Conservation (phyloP, 2,797 vertebrate genomes). For the Anniella stebbinsi region DNA sequence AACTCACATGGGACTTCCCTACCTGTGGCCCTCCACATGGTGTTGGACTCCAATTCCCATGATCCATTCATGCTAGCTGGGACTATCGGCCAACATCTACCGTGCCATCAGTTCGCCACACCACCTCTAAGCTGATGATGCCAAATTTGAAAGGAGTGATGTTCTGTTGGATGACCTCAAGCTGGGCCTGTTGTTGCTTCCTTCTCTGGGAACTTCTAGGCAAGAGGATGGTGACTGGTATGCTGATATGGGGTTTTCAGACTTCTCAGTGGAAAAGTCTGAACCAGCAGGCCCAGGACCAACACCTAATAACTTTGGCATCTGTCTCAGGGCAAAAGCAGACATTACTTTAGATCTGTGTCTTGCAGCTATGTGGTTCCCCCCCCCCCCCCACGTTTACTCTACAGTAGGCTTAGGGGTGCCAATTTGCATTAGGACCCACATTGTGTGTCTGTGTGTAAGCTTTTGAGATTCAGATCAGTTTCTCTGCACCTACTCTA, state of each 20-base stretch:
- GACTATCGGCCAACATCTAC: not conserved
- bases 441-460: too few relatives aligned
- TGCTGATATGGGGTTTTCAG: not conserved
- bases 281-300: not conserved
- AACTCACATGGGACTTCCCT: too few relatives aligned
- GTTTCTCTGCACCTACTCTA: too few relatives aligned
- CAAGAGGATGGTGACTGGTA: not conserved
- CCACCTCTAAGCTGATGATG: not conserved
- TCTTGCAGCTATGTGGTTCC: too few relatives aligned
- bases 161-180: not conserved
- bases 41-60: not conserved
- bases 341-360: too few relatives aligned
- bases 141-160: not conserved
- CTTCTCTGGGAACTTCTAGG: not conserved
- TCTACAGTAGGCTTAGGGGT: too few relatives aligned
- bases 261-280: not conserved
- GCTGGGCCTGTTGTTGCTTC: not conserved
- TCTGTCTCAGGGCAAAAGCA: not conserved
- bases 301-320: not conserved
- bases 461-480: too few relatives aligned
- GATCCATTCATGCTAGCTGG: not conserved
- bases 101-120: not conserved
- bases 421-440: too few relatives aligned
- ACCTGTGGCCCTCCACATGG: not conserved
- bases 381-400: too few relatives aligned